phyloP scores from a whole-genome alignment of 2,797 vertebrate species.

The Notolepis coatsorum region DNA sequence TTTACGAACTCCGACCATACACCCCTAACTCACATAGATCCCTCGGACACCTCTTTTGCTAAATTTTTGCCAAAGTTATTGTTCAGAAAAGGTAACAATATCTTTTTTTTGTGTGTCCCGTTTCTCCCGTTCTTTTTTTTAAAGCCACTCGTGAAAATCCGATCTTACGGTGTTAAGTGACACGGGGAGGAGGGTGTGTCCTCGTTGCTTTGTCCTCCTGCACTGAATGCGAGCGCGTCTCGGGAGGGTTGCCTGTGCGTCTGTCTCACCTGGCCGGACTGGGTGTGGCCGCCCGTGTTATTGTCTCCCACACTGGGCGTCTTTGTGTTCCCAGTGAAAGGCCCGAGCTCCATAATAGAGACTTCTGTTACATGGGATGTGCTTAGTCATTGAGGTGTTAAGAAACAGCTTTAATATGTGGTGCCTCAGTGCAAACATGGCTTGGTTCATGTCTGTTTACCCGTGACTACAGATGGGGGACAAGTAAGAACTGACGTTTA shows the following conservation, averaged over 20 bases:
- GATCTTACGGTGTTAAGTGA: conserved; percentile 79
- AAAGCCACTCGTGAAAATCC: conserved; percentile 63
- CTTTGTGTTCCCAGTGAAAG: conserved; percentile 76
- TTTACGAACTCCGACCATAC: no score
- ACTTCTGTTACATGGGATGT: conserved; percentile 74
- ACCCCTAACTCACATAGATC: no score
- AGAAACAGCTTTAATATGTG: conserved; percentile 10
- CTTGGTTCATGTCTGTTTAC: no score
- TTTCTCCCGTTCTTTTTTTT: conserved; percentile 43
- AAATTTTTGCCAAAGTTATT: conserved; percentile 51
- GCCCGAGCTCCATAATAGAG: conserved; percentile 67
- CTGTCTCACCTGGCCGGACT: conserved; percentile 66
- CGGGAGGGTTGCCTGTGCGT: conserved; percentile 59
- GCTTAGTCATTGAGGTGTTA: conserved; percentile 48
- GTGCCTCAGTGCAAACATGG: conserved; percentile 26
- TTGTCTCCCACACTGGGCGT: conserved; percentile 71
- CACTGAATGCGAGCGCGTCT: conserved; percentile 65
- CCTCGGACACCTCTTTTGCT: no score
- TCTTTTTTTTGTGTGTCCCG: conserved; percentile 64
- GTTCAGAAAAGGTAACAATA: conserved; percentile 66
- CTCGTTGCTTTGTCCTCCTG: conserved; percentile 68
- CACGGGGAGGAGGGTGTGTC: conserved; percentile 72
- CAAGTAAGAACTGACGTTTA: no score
- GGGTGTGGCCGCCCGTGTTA: conserved; percentile 73
- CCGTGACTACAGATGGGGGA: no score